Evolutionary conservation across 2,113 vertebrate genomes (phyloP).

Genomic region (Tringa solitaria): DNA sequence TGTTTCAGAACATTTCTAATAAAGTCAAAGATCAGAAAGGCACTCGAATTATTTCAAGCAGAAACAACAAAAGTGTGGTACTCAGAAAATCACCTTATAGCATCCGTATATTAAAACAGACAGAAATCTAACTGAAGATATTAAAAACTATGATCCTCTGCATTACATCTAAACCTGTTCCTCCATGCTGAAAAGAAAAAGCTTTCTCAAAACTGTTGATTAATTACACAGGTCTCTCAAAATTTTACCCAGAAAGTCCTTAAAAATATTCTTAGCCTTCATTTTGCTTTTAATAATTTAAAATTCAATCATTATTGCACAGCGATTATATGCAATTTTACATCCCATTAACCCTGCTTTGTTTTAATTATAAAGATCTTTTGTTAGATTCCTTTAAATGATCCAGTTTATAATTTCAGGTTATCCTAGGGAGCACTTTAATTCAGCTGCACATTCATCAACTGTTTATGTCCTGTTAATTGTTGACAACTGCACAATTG

Average conservation of each 20-base stretch:
- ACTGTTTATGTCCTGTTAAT: slow-evolving; percentile 84
- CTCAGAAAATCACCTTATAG: not conserved
- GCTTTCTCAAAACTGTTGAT: slow-evolving; percentile 36
- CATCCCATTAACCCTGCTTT: slow-evolving; percentile 90
- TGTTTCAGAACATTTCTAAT: not conserved
- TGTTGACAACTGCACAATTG: slow-evolving; percentile 87
- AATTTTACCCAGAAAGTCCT: slow-evolving; percentile 44
- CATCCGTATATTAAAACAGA: not conserved
- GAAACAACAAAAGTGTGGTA: not conserved
- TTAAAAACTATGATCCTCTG: not conserved
- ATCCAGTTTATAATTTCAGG: slow-evolving; percentile 82
- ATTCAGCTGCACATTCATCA: slow-evolving; percentile 86
- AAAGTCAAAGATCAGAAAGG: not conserved
- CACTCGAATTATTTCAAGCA: not conserved
- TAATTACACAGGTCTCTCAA: slow-evolving; percentile 28
- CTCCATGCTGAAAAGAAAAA: not conserved
- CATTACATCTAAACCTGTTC: not conserved
- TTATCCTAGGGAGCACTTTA: slow-evolving; percentile 81
- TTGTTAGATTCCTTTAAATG: slow-evolving; percentile 85
- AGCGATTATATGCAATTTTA: slow-evolving; percentile 89
- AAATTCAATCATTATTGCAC: slow-evolving; percentile 80
- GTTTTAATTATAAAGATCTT: slow-evolving; percentile 91
- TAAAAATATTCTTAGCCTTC: slow-evolving; percentile 57
- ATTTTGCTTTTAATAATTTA: slow-evolving; percentile 79
- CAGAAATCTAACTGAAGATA: not conserved